Evolutionary conservation across 1,140 invertebrate genomes (phyloP), one percentile per base, ranked within the genome.

Genomic region (Calliphora vicina): DNA sequence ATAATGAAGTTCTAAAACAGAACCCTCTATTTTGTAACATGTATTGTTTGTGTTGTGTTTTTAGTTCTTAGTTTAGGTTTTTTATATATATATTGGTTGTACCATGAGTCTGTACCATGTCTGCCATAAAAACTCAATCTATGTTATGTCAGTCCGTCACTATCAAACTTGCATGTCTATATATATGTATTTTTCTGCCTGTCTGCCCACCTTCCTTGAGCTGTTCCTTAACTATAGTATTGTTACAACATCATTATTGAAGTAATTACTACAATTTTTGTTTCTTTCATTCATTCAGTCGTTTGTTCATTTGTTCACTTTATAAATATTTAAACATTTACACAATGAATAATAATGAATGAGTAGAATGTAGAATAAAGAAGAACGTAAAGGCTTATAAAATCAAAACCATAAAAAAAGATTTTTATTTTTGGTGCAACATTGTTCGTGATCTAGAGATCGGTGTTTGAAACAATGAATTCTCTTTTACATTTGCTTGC

Each of bases 201-300:
- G 61, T 67, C 61, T 67, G 61, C 61, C 61, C 20, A 67, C 61
- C 61, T 67, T 67, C 61, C 5, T 67, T 23, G 23, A 50, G 15
- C 45, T 17, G 45, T 67, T 67, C 61, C 23, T 67, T 67, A 67
- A 23, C 20, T 67, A 20, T 25, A 23, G n/a, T 67, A 78, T 78
- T 78, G 74, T 78, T 78, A 45, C 74, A 78, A 78, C 74, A 78
- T 78, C 74, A 78, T 78, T 78, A 78, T 78, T 78, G 74, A 23
- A 78, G 74, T 78, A 78, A 78, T 78, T 78, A 78, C 61, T 23
- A n/a, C 42, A 43, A 43, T 78, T 78, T 78, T 43, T 78, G 15
- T 78, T 78, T 78, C 42, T 43, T 78, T 78, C 20, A 27, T 57
- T 13, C 17, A 57, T 57, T 57, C 50, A 57, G 15, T 57, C 2